Evolutionary conservation across 2,888 invertebrate species (phyloP), one percentile per base, ranked within the genome.

Genomic region (Phortica magna): DNA sequence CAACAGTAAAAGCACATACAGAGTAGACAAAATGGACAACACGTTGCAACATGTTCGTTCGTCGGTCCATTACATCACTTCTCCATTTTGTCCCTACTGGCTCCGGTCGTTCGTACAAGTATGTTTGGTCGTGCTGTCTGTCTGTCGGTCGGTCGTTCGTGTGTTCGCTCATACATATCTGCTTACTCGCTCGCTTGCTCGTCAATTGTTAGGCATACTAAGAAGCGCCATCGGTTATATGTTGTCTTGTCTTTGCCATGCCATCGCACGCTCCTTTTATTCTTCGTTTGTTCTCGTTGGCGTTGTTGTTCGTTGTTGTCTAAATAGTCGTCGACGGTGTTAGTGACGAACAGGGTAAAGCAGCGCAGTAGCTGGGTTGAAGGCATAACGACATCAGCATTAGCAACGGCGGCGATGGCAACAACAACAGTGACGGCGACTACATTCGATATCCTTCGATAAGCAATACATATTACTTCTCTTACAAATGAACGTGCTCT

Each of bases 381-480:
- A 31, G 31, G 31, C 31, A 31, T 31, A 31, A 31, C 1, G 31
- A 4, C 31, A 31, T 1, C 31, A n/a, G 57, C 77, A 53, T 64
- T 74, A 71, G 31, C 78, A 68, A 72, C 76, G 81, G 72, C 41
- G 75, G 19, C 75, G 75, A 74, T 71, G 64, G 22, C 74, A 55
- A 71, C 17, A 42, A 39, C 39, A 59, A 71, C 72, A 57, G 74
- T 61, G 74, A 71, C 71, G 76, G 71, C 42, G 55, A 41, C 68
- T 70, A 41, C 12, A 61, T 89, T 87, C 87, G 87, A 87, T 87
- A 89, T 89, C 89, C 87, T 87, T 87, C 87, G 87, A 87, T 87
- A 88, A 87, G 87, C 87, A 87, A 87, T 89, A 89, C 87, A 87
- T 87, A 88, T 89, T 87, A 88, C 83, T 83, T 83, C 83, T 83